Evolutionary conservation across 2,888 invertebrate genomes (phyloP).

Genomic region (Standfussiana lucernea): DNA sequence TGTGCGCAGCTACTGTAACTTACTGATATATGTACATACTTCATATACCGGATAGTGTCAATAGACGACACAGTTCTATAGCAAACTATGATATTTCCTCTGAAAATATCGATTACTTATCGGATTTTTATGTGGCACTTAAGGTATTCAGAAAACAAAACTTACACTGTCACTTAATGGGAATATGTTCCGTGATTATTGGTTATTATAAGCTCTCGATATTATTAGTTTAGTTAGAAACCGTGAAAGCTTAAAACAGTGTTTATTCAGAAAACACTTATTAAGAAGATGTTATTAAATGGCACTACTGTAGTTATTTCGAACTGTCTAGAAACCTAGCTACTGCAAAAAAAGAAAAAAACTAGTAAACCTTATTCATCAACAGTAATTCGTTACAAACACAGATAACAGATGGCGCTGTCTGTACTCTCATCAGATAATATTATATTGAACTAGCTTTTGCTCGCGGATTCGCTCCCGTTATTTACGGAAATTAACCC

Average conservation of each 20-base stretch:
- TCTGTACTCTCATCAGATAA: neutral
- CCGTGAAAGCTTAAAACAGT: no score
- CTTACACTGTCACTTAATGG: no score
- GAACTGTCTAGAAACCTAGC: neutral
- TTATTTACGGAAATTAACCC: no score
- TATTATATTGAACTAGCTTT: no score
- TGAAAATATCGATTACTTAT: neutral
- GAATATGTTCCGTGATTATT: no score
- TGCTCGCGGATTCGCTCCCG: no score
- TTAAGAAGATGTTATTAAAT: neutral
- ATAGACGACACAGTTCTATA: neutral
- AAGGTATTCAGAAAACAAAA: no score
- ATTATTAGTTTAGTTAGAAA: no score
- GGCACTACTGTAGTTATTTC: neutral
- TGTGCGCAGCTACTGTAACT: constrained; percentile 44
- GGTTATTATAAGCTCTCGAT: no score
- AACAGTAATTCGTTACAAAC: neutral
- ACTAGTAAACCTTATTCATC: neutral
- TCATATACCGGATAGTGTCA: constrained; percentile 2
- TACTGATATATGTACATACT: neutral
- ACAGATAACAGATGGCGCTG: constrained; percentile 33
- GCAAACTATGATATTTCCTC: neutral
- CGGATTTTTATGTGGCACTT: neutral
- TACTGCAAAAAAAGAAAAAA: neutral
- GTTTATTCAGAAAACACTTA: no score